Evolutionary conservation across 37 sponge, comb jelly and placozoan genomes (phyloP), one percentile per base, ranked within the genome.

Genomic region (Spongilla lacustris): DNA sequence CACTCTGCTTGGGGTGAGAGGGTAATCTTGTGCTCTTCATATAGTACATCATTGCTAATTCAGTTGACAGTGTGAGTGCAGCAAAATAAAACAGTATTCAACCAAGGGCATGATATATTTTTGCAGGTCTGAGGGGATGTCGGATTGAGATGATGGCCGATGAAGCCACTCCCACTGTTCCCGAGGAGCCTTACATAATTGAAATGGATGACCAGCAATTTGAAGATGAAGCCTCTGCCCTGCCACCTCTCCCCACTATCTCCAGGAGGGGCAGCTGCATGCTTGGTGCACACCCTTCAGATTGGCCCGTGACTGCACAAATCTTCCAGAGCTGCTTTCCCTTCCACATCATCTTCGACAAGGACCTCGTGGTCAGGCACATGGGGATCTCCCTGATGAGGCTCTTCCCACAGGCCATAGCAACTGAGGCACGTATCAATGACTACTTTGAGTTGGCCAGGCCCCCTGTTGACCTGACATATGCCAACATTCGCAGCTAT

Each of bases 281-380:
- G 25, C n/a, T 78, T 22, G 8, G 46, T 13, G 50, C 37, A 0
- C 68, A 81, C 8, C 13, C 22, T 28, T 23, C 46, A 3, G 68
- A 77, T 10, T 91, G 92, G 92, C 92, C 92, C 13, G 74, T 91
- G 32, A 87, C 73, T 2, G 69, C 13, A 24, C 24, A 67, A 5
- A 22, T 91, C 29, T 91, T 91, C 71, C 74, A 82, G 67, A 28
- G 25, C 26, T 79, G 77, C 46, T 95, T 95, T 71, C 98, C 98
- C 0, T 97, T 93, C 66, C 95, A 97, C 71, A 46, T 95, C 67
- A 90, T 93, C 10, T 95, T 97, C 66, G 87, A 84, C 67, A 33
- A 74, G 8, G 74, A 84, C 36, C 49, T 95, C 26, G 68, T 76
- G 32, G 81, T 97, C 58, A 30, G 19, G 2, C 79, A 86, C 67